Evolutionary conservation across 37 sponge, comb jelly and placozoan genomes (phyloP).

Genomic region (Geodia barretti): DNA sequence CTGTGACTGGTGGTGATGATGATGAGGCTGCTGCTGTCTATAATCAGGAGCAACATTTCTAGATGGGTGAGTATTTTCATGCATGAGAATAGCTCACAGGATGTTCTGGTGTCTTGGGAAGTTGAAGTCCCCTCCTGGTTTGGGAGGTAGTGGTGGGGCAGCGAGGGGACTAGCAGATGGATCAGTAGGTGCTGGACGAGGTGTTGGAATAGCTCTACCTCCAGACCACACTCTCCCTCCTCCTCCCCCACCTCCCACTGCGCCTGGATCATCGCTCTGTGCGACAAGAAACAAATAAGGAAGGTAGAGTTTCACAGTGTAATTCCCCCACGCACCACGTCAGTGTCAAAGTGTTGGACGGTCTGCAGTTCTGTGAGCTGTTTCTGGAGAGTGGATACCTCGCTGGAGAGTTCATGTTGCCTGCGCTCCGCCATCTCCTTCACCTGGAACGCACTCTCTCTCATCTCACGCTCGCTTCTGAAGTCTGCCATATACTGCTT

Average conservation of each 20-base stretch:
- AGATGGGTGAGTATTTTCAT: too few relatives aligned
- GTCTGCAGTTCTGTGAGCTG: background rate
- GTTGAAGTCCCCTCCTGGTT: too few relatives aligned
- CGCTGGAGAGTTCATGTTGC: background rate
- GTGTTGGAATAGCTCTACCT: too few relatives aligned
- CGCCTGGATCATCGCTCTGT: background rate
- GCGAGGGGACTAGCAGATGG: background rate
- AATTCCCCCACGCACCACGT: too few relatives aligned
- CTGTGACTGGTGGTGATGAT: too few relatives aligned
- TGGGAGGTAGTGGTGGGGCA: background rate
- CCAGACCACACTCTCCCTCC: background rate
- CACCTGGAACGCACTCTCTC: constrained; percentile 40
- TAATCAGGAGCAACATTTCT: too few relatives aligned
- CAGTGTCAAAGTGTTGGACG: background rate
- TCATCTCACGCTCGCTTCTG: constrained; percentile 26
- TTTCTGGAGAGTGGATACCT: background rate
- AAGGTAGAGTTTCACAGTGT: background rate
- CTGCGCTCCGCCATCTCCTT: constrained; percentile 17
- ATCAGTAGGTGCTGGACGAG: background rate
- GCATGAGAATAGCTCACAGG: too few relatives aligned
- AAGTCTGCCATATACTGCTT: constrained; percentile 48
- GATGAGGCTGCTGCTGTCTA: too few relatives aligned
- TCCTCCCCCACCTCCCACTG: background rate
- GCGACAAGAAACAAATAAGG: too few relatives aligned
- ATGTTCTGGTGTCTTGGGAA: too few relatives aligned